These are phyloP conservation scores for Muricea muricata DNA, from an alignment of 92 coral and sea anemone genomes.

Conservation along the genomic window DNA sequence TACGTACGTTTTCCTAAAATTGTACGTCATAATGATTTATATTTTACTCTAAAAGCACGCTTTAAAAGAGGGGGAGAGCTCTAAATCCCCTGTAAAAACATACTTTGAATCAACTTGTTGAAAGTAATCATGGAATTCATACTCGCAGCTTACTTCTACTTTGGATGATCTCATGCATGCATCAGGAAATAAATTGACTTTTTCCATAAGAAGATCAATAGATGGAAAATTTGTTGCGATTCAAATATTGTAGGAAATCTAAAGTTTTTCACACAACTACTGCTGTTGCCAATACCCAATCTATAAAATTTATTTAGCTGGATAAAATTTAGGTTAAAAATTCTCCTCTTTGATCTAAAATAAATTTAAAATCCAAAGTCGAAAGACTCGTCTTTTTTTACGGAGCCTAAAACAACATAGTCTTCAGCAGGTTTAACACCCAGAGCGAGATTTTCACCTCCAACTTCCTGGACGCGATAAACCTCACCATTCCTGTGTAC, in stretches of 20 bases:
- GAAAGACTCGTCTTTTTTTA: neutral
- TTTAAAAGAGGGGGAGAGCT: no score
- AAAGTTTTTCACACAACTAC: no score
- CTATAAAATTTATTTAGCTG: neutral
- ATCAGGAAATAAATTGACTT: no score
- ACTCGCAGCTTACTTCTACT: no score
- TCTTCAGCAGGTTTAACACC: constrained; percentile 38
- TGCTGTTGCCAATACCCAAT: neutral
- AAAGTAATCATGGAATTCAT: no score
- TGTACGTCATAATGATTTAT: no score
- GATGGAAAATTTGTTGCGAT: no score
- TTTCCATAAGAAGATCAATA: no score
- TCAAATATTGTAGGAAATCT: no score
- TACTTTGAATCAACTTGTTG: neutral
- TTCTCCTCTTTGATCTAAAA: neutral
- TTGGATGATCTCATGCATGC: neutral
- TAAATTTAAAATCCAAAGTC: neutral
- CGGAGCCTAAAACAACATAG: constrained; percentile 38
- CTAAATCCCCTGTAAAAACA: no score
- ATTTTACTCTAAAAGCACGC: no score
- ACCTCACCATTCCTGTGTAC: constrained; percentile 39
- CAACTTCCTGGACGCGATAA: constrained; percentile 18
- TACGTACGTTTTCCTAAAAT: no score
- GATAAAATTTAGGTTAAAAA: constrained; percentile 13
- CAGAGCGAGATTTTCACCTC: constrained; percentile 35